phyloP scores from a whole-genome alignment of 1,140 invertebrate species.

The Cydia fagiglandana region DNA sequence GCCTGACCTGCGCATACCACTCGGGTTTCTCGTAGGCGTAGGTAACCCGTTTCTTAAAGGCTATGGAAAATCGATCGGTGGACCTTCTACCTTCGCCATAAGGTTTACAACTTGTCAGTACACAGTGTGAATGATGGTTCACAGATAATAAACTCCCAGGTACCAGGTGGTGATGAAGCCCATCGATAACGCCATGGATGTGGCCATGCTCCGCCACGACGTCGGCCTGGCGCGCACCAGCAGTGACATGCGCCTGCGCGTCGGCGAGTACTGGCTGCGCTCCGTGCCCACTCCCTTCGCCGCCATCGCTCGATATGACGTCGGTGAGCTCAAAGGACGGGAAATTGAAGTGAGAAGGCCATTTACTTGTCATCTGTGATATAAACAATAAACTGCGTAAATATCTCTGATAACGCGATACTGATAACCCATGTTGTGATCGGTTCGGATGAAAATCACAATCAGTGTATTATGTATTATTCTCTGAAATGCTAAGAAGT shows the following conservation, averaged over 20 bases:
- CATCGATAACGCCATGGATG: conserved; percentile 53
- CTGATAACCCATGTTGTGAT: not conserved
- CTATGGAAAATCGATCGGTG: not conserved
- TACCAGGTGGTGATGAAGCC: conserved; percentile 54
- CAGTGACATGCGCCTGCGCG: conserved; percentile 38
- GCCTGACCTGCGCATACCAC: conserved; percentile 25
- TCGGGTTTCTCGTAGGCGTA: too few relatives aligned
- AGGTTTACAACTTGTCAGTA: too few relatives aligned
- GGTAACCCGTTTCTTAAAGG: not conserved
- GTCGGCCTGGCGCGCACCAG: conserved; percentile 61
- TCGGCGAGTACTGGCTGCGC: conserved; percentile 40
- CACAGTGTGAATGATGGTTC: too few relatives aligned
- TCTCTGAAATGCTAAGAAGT: too few relatives aligned
- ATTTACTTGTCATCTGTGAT: not conserved
- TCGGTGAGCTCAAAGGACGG: not conserved
- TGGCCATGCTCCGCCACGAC: conserved; percentile 62
- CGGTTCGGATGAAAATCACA: too few relatives aligned
- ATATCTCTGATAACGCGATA: not conserved
- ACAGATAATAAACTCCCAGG: conserved; percentile 37
- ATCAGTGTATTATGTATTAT: too few relatives aligned
- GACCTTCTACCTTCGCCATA: not conserved
- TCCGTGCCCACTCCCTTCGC: conserved; percentile 37
- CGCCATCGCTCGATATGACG: not conserved
- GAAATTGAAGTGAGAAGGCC: not conserved
- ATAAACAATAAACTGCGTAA: not conserved